These are phyloP conservation scores for Galago senegalensis DNA, from an alignment of 2,797 vertebrate species.

Conservation along the genomic window DNA sequence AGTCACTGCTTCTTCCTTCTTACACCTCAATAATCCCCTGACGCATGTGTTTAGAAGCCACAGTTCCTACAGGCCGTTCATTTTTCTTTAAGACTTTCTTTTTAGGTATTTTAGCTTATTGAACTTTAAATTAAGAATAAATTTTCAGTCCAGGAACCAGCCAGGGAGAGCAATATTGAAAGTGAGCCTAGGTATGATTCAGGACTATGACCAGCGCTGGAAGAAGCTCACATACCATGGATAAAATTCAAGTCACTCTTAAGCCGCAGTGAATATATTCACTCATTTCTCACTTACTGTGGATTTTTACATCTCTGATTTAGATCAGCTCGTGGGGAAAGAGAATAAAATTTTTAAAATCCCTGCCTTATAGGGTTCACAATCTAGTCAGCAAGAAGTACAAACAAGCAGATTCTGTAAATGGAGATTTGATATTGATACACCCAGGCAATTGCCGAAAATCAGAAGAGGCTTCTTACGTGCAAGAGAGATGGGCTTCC, in stretches of 20 bases:
- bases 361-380: not conserved
- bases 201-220: not conserved
- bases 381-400: not conserved
- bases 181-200: not conserved
- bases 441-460: not conserved
- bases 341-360: not conserved
- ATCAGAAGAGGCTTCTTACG: not conserved
- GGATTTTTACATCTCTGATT: not conserved
- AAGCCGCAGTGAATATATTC: not conserved
- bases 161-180: not conserved
- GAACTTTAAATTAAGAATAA: not conserved
- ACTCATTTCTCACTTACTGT: not conserved
- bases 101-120: not conserved
- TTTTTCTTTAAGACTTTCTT: constrained; percentile 4
- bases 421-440: not conserved
- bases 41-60: not conserved
- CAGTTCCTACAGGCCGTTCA: not conserved
- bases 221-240: not conserved
- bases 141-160: constrained; percentile 27
- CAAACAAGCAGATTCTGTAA: not conserved
- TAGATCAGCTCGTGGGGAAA: not conserved
- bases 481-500: not conserved
- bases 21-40: not conserved
- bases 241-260: not conserved
- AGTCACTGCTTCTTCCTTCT: not conserved